Conservation (phyloP, 2,888 invertebrate genomes). For the Agrochola macilenta region DNA sequence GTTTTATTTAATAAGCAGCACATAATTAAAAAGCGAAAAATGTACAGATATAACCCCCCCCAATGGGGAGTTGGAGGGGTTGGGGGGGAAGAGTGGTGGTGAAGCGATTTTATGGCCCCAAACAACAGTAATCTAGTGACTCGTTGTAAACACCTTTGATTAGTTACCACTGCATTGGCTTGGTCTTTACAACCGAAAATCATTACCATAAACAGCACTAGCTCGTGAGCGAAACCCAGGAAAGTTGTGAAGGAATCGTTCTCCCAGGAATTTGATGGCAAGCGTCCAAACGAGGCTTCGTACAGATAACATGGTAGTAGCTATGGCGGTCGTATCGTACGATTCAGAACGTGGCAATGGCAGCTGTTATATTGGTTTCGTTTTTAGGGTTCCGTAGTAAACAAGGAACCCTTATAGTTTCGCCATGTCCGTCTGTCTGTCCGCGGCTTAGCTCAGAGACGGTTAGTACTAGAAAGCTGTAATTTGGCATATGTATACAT, state of each 20-base stretch:
- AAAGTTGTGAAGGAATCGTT: slow-evolving; percentile 46
- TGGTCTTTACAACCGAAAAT: background rate
- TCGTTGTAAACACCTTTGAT: background rate
- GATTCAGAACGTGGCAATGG: slow-evolving; percentile 17
- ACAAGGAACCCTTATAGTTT: no score
- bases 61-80: no score
- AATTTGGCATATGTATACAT: no score
- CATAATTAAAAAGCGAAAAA: background rate
- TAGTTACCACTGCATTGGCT: background rate
- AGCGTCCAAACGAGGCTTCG: slow-evolving; percentile 72
- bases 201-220: slow-evolving; percentile 26
- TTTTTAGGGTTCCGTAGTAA: background rate
- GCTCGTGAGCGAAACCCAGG: slow-evolving; percentile 6
- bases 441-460: no score
- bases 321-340: background rate
- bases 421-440: no score
- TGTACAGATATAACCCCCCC: background rate
- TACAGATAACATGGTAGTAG: slow-evolving; percentile 31
- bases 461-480: no score
- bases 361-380: background rate
- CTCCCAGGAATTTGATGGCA: slow-evolving; percentile 69
- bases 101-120: no score
- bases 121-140: background rate
- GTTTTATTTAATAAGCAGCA: background rate
- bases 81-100: no score